Evolutionary conservation across 2,888 invertebrate species (phyloP).

Genomic region (Glyphotaelius pellucidus): DNA sequence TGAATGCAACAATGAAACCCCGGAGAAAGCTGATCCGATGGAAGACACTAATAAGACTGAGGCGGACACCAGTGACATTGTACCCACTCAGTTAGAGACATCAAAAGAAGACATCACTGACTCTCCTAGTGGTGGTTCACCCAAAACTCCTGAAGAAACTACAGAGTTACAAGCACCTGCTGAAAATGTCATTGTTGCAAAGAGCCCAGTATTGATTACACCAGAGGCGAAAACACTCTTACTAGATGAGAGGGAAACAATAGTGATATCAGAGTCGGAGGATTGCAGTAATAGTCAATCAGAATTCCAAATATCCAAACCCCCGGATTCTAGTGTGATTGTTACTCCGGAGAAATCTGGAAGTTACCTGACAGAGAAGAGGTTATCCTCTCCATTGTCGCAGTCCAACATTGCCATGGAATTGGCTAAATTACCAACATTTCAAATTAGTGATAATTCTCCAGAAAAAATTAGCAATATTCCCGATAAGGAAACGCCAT

Average conservation of each 20-base stretch:
- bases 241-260: constrained; percentile 74
- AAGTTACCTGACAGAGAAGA: constrained; percentile 17
- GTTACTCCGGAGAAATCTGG: constrained; percentile 57
- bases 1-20: neutral
- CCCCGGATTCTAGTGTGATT: constrained; percentile 55
- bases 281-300: constrained; percentile 75
- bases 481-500: constrained; percentile 71
- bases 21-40: constrained; percentile 1
- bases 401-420: constrained; percentile 12
- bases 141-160: neutral
- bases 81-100: neutral
- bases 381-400: neutral
- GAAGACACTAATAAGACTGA: constrained; percentile 14
- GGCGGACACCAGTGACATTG: neutral
- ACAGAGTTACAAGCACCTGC: neutral
- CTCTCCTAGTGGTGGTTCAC: neutral
- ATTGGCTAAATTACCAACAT: constrained; percentile 31
- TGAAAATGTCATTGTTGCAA: neutral
- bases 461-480: constrained; percentile 71
- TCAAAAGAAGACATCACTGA: neutral
- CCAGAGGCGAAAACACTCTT: neutral
- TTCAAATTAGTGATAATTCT: constrained; percentile 67
- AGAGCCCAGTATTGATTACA: neutral
- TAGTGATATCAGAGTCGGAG: constrained; percentile 76
- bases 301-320: constrained; percentile 54